Percentiles rank a stretch among this genome's conserved stretches.
Evolutionary conservation across 1,140 invertebrate genomes (phyloP).

Genomic region (Panagrolaimus sp.): DNA sequence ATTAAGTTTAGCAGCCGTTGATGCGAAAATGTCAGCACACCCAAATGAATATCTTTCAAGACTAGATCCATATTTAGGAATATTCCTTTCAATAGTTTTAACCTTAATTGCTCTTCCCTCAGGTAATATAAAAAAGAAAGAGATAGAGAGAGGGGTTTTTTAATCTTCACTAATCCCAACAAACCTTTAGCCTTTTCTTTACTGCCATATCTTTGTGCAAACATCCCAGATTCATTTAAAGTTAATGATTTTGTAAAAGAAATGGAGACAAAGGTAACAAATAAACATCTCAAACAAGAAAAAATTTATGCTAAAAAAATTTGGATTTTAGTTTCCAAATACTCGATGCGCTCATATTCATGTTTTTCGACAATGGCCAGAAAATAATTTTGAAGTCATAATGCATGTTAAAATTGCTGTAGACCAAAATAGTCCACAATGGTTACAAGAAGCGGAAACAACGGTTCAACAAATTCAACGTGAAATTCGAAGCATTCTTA

Average conservation of each 20-base stretch:
- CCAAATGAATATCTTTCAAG: neutral
- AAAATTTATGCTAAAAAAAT: neutral
- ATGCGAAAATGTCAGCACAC: neutral
- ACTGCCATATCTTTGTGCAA: neutral
- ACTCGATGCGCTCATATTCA: slow-evolving; percentile 3
- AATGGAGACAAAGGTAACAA: neutral
- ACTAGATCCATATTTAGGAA: slow-evolving; percentile 1
- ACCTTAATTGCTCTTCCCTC: neutral
- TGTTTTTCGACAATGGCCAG: slow-evolving; percentile 12
- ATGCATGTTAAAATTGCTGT: slow-evolving; percentile 4
- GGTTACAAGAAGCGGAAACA: neutral
- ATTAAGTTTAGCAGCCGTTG: neutral
- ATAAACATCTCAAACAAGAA: neutral
- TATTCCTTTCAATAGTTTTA: slow-evolving; percentile 2
- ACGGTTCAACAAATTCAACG: slow-evolving; percentile 12
- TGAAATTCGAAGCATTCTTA: neutral
- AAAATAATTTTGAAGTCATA: slow-evolving; percentile 10
- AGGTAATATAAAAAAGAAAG: neutral
- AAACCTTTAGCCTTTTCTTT: neutral
- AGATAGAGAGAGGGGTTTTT: neutral
- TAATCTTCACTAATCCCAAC: neutral
- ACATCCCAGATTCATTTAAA: slow-evolving; percentile 4
- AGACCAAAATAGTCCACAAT: neutral
- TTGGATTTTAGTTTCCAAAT: neutral
- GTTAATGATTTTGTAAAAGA: slow-evolving; percentile 3